Percentiles rank a stretch among this genome's conserved stretches.
phyloP scores from a whole-genome alignment of 2,113 vertebrate genomes.

The Amphilophus citrinellus region DNA sequence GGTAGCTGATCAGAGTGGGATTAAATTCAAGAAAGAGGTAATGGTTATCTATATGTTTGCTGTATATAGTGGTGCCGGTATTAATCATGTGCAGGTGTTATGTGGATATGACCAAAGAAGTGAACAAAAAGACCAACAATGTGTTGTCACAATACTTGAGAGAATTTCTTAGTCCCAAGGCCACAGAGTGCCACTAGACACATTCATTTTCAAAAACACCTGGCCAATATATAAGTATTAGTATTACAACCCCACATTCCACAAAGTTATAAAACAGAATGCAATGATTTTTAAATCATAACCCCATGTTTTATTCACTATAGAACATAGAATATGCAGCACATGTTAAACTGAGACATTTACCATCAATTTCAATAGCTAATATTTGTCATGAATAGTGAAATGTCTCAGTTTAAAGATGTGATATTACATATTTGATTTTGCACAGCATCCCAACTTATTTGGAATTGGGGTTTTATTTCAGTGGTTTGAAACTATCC shows the following conservation, averaged over 20 bases:
- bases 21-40: neutral
- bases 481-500: neutral
- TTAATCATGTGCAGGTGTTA: neutral
- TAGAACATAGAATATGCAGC: neutral
- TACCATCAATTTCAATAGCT: neutral
- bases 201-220: neutral
- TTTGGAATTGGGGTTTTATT: neutral
- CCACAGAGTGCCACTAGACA: neutral
- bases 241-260: too few relatives aligned
- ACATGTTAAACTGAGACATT: neutral
- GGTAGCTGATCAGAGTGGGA: neutral
- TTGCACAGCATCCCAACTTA: neutral
- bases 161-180: neutral
- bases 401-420: too few relatives aligned
- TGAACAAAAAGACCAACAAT: neutral
- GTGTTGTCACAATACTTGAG: neutral
- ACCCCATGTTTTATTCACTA: neutral
- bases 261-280: too few relatives aligned
- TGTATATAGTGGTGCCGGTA: neutral
- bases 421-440: neutral
- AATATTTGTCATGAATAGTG: too few relatives aligned
- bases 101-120: neutral
- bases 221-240: neutral
- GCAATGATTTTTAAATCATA: neutral
- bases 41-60: neutral